A percentile compares a stretch with the other conserved stretches of the same genome.
Evolutionary conservation across 2,113 vertebrate genomes (phyloP).

Genomic region (Microcebus jonahi): DNA sequence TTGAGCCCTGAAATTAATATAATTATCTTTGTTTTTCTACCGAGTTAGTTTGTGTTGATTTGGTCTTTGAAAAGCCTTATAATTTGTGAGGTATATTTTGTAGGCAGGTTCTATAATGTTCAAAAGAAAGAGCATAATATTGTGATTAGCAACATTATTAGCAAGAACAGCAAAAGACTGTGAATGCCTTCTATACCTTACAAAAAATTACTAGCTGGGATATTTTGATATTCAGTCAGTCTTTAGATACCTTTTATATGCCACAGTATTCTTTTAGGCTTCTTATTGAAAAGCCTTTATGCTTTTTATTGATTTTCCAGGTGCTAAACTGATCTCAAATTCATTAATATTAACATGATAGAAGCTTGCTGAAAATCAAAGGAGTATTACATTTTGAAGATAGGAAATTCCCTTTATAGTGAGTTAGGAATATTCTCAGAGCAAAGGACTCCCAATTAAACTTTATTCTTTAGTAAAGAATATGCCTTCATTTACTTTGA

Average conservation of each 20-base stretch:
- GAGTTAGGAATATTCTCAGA: conserved; percentile 47
- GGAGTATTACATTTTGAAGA: neutral
- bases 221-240: neutral
- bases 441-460: conserved; percentile 55
- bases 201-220: conserved; percentile 7
- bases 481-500: conserved; percentile 1
- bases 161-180: neutral
- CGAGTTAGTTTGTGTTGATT: neutral
- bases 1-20: neutral
- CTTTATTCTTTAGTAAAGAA: conserved; percentile 41
- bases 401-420: conserved; percentile 15
- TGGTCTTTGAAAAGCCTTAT: conserved; percentile 10
- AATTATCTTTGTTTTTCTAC: neutral
- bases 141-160: conserved; percentile 5
- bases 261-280: neutral
- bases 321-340: conserved; percentile 61
- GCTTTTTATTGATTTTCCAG: conserved; percentile 64
- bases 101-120: neutral
- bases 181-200: neutral
- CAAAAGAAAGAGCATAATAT: conserved; percentile 5
- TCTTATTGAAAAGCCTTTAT: conserved; percentile 35
- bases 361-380: conserved; percentile 55
- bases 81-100: neutral
- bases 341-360: conserved; percentile 67
- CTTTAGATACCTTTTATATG: conserved; percentile 3